Conservation (phyloP, 2,113 vertebrate species). For the Alouatta palliata region DNA sequence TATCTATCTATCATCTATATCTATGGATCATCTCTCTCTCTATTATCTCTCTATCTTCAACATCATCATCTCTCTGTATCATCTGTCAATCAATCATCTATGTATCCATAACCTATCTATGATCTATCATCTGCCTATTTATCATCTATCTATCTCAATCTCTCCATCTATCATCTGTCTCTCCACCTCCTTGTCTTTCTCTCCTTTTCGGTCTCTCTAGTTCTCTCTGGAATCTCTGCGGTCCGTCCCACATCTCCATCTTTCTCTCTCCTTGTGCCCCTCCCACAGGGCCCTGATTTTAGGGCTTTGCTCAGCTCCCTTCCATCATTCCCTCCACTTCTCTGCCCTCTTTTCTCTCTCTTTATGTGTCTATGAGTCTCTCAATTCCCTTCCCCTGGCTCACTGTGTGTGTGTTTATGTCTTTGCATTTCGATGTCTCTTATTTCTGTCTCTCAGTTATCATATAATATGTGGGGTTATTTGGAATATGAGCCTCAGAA, state of each 20-base stretch:
- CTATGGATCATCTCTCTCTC: no score
- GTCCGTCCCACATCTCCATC: rapidly evolving
- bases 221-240: neutral
- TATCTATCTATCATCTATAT: no score
- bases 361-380: neutral
- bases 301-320: neutral
- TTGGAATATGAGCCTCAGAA: neutral
- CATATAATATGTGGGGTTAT: neutral
- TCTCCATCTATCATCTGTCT: neutral
- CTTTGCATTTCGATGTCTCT: neutral
- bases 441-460: neutral
- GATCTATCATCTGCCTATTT: no score
- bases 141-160: neutral
- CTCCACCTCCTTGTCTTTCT: neutral
- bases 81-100: no score
- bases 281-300: neutral
- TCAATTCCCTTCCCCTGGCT: neutral
- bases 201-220: neutral
- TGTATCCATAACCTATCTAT: no score
- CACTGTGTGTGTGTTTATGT: neutral
- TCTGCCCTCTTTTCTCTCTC: neutral
- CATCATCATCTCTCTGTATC: rapidly evolving
- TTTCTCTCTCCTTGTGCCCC: neutral
- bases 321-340: neutral
- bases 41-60: neutral